phyloP scores from a whole-genome alignment of 92 coral and sea anemone genomes.

The Epizoanthus illoricatus region DNA sequence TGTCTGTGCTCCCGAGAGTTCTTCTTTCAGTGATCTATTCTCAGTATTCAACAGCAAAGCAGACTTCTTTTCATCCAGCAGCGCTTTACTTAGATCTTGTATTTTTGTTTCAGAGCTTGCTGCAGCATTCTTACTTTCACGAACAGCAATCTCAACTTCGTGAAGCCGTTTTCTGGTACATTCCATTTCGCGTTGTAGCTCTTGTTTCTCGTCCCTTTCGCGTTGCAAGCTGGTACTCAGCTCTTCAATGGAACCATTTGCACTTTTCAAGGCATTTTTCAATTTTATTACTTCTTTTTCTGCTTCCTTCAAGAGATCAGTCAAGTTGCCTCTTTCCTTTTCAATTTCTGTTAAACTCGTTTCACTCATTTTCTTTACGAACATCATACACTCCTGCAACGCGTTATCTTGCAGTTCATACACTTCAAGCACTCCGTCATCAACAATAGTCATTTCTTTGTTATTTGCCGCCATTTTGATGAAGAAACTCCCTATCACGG shows the following conservation, averaged over 20 bases:
- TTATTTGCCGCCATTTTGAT: constrained; percentile 42
- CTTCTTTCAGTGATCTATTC: constrained; percentile 49
- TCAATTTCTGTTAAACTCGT: constrained; percentile 88
- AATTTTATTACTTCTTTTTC: constrained; percentile 83
- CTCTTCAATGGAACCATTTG: constrained; percentile 70
- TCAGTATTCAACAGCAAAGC: constrained; percentile 20
- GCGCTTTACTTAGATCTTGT: neutral
- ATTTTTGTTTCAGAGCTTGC: constrained; percentile 14
- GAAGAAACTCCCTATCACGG: neutral
- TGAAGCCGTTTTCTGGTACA: constrained; percentile 49
- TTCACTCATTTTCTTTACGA: constrained; percentile 94
- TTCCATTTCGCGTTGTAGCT: constrained; percentile 60
- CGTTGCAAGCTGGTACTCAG: constrained; percentile 44
- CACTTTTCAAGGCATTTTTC: constrained; percentile 70
- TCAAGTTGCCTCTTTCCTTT: constrained; percentile 75
- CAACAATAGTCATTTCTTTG: constrained; percentile 88
- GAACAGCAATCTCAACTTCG: constrained; percentile 60
- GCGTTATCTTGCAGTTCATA: constrained; percentile 87
- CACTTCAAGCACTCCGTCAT: constrained; percentile 88
- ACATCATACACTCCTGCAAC: constrained; percentile 95
- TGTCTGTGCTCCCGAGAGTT: constrained; percentile 50
- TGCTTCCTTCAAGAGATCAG: constrained; percentile 78
- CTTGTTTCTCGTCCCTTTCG: constrained; percentile 60
- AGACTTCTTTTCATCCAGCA: constrained; percentile 15
- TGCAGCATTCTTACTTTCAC: constrained; percentile 26